phyloP scores from a whole-genome alignment of 2,113 vertebrate species.

The Phaethornis superciliosus region DNA sequence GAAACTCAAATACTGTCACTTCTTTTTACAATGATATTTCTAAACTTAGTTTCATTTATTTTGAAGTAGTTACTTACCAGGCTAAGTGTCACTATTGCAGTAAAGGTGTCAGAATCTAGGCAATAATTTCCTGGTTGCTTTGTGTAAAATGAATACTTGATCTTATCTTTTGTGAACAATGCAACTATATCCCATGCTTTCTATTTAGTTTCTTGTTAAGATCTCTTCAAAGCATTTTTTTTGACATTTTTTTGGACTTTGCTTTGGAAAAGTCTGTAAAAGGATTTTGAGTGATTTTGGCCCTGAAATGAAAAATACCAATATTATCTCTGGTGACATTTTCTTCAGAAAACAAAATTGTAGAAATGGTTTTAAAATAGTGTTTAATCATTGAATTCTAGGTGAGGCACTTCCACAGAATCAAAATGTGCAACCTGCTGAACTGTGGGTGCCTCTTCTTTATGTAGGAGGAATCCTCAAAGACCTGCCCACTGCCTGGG shows the following conservation, averaged over 20 bases:
- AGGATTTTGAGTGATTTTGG: neutral
- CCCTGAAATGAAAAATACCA: neutral
- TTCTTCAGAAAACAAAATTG: neutral
- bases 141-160: neutral
- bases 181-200: neutral
- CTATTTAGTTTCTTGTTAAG: neutral
- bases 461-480: neutral
- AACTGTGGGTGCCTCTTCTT: neutral
- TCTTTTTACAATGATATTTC: neutral
- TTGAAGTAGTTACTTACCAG: neutral
- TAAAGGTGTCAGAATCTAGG: neutral
- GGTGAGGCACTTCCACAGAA: neutral
- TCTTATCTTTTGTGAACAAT: neutral
- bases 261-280: neutral
- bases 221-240: neutral
- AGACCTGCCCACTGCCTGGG: neutral
- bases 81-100: neutral
- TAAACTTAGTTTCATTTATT: neutral
- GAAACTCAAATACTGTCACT: neutral
- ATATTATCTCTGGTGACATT: neutral
- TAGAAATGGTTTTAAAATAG: neutral
- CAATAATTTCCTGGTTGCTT: neutral
- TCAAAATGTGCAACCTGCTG: neutral
- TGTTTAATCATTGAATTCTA: neutral
- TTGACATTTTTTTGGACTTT: neutral